A percentile compares a stretch with the other conserved stretches of the same genome.
Evolutionary conservation across 2,888 invertebrate species (phyloP).

Genomic region (Cheilosia pagana): DNA sequence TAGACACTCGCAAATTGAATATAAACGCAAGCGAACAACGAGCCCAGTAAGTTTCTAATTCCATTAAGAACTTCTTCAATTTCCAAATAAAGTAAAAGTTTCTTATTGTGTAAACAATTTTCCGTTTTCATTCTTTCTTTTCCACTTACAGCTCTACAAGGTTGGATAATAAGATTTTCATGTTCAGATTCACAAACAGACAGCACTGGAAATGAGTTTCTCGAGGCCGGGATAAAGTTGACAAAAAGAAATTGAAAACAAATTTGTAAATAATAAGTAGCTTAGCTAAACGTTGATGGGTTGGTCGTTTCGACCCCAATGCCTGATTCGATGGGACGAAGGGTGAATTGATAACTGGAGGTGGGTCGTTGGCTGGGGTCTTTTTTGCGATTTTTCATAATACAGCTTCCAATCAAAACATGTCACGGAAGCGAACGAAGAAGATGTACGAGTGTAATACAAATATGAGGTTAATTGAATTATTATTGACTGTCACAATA

Average conservation of each 20-base stretch:
- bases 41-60: constrained; percentile 56
- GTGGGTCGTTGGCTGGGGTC: constrained; percentile 46
- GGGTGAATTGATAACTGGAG: constrained; percentile 19
- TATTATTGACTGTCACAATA: constrained; percentile 19
- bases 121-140: constrained; percentile 35
- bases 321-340: not conserved
- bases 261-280: constrained; percentile 70
- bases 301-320: constrained; percentile 9
- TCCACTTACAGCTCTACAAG: constrained; percentile 45
- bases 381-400: constrained; percentile 32
- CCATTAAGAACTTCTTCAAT: constrained; percentile 72
- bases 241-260: constrained; percentile 67
- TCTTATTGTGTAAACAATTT: constrained; percentile 72
- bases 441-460: not conserved
- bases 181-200: constrained; percentile 71
- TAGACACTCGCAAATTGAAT: constrained; percentile 59
- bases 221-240: constrained; percentile 60
- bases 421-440: not conserved
- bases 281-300: constrained; percentile 55
- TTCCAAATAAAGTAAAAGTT: constrained; percentile 69
- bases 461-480: constrained; percentile 39
- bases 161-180: constrained; percentile 70
- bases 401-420: constrained; percentile 35
- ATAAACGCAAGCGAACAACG: constrained; percentile 31
- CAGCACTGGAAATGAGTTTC: constrained; percentile 52